Evolutionary conservation across 2,888 invertebrate genomes (phyloP), one percentile per base, ranked within the genome.

Genomic region (Lithosia quadra): DNA sequence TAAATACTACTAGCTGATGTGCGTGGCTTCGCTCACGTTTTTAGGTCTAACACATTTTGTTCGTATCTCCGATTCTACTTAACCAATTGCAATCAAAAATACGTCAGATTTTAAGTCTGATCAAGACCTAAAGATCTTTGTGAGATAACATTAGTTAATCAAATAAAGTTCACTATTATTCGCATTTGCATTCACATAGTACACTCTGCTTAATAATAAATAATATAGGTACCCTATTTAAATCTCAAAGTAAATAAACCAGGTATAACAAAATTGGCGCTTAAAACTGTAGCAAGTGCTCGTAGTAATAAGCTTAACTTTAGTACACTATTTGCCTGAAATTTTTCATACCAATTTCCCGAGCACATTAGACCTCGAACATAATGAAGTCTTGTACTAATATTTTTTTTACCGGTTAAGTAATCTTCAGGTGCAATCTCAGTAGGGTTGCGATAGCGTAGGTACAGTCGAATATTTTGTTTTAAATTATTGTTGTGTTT

Each of bases 311-410:
- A 18, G 10, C 7, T 58, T 11, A 34, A 10, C n/a, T 11, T 11
- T 33, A 34, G 18, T 43, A 28, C 28, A 58, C 33, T 58, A 58
- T 58, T 58, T 58, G 33, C 34, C 18, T n/a, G n/a, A 58, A 58
- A 5, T 33, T 11, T 58, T 58, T 58, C 11, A 58, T 58, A 21
- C n/a, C n/a, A 58, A 18, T n/a, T 58, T 58, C 11, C 33, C 33
- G 11, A 33, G 8, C 10, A 33, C 10, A 33, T 58, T 33, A 58
- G n/a, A 10, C 57, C n/a, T 18, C 33, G n/a, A 58, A 34, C 15
- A 33, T 33, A 58, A 58, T 34, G 11, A n/a, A 58, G n/a, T 58
- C 18, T 28, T 58, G 33, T 33, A 33, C n/a, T 21, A 21, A 33
- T 11, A n/a, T 34, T 58, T 58, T 58, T 58, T 58, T 58, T n/a